Percentiles rank a stretch among this genome's conserved stretches.
phyloP scores from a whole-genome alignment of 2,113 vertebrate species.

The Himantopus leucocephalus region DNA sequence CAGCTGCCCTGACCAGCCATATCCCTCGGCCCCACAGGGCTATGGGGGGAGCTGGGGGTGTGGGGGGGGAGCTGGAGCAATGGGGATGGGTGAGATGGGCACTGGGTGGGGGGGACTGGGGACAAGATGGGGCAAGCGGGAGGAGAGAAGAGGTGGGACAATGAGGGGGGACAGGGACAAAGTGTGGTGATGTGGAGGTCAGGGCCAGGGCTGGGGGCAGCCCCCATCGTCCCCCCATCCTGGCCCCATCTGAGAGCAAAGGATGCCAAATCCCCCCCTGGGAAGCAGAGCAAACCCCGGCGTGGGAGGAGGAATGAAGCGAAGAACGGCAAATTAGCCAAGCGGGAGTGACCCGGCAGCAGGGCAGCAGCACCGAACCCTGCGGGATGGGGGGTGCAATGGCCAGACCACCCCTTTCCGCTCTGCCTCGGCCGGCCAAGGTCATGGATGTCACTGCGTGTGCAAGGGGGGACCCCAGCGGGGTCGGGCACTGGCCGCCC shows the following conservation, averaged over 20 bases:
- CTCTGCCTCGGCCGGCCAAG: accelerated
- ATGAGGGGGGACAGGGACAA: background rate
- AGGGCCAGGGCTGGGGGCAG: background rate
- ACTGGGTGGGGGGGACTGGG: background rate
- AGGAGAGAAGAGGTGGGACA: background rate
- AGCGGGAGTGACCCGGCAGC: accelerated
- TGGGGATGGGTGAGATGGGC: background rate
- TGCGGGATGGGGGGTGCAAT: accelerated
- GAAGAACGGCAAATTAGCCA: background rate
- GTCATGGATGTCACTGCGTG: accelerated
- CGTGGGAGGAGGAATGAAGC: background rate
- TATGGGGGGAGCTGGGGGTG: background rate
- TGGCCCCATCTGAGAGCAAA: background rate
- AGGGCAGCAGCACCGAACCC: accelerated
- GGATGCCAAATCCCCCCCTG: background rate
- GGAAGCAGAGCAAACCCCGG: background rate
- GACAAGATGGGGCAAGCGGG: background rate
- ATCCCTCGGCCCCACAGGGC: accelerated
- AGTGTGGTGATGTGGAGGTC: accelerated
- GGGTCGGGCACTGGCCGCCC: background rate
- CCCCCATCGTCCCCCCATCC: background rate
- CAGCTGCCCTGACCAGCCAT: background rate
- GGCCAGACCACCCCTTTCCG: accelerated
- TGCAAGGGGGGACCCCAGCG: background rate
- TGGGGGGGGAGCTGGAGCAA: background rate